Base-by-base conservation (phyloP, 2,888 invertebrate genomes). In the Bombyx huttoni region DNA sequence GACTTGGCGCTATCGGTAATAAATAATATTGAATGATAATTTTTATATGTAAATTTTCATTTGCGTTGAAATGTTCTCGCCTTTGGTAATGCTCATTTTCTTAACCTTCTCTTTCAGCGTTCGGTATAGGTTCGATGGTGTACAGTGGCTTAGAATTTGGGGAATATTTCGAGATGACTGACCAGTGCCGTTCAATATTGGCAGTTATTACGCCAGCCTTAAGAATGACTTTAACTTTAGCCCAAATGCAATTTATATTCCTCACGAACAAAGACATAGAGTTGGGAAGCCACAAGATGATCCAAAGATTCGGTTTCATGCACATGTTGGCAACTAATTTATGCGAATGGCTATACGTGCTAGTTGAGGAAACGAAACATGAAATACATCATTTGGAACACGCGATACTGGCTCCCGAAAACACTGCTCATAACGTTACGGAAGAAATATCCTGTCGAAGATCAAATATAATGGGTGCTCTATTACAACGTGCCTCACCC, bases 191-290 rank as follows among this genome's bases (percentile, higher is more conserved):
- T 46, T 91, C 92, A 57, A 81, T 92, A 3, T 79, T 91, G 34
- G 78, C 90, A 0, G 96, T 94, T n/a, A 89, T 97, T 51, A 94
- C 95, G 13, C 96, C 97, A 0, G 92, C 93, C 0, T 90, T 94
- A 14, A 91, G 96, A 52, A 94, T 97, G 90, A 81, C 94, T 13
- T 91, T 98, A 64, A 96, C 96, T 53, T 92, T 97, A 56, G 91
- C 94, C 48, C 97, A 98, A 84, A 94, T 98, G 88, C 97, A 98
- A 78, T 97, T 98, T 78, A 96, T 98, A 64, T 98, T 98, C 75
- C 90, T 97, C 47, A 97, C 96, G 68, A 95, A 95, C 60, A 95
- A 95, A 78, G 88, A 88, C 58, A 87, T 88, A 52, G 85, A 84
- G 66, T 89, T 93, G 63, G 91, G 92, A 14, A 86, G 89, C 49